Base-by-base conservation (phyloP, 2,888 invertebrate species). In the Agrochola macilenta region DNA sequence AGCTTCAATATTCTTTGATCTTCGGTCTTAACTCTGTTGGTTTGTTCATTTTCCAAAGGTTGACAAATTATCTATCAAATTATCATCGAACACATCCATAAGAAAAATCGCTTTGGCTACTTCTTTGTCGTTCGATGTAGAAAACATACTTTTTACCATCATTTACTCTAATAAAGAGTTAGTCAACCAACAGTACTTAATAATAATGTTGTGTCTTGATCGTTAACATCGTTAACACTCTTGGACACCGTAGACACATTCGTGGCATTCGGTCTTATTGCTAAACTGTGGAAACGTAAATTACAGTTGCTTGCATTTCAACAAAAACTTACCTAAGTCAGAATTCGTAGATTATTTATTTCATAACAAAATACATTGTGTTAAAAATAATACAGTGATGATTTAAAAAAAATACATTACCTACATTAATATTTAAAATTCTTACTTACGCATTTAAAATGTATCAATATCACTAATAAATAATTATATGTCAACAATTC, bases 211-310 rank as follows among this genome's bases (percentile, higher is more conserved):
- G 23, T 69, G 49, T 65, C 39, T 83, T 54, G 20, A 71, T 66
- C 58, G 46, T 14, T 46, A 46, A 46, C 65, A 69, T 79, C 69
- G 49, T 69, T 78, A 78, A 68, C 57, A 26, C 43, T 57, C 23
- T 35, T 52, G 11, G 23, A 3, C 0, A 63, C 12, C 64, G 20
- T 73, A 64, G n/a, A n/a, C 12, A 72, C 26, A 61, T 69, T 83
- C 64, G 43, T 74, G 61, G 74, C 64, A 75, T 58, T 68, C 46
- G 14, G 12, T 52, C 9, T 64, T 39, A 61, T 76, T 74, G 64
- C 82, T n/a, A 26, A 71, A 82, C 26, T 35, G 7, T 66, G 57
- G 17, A 82, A 76, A 82, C 46, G 7, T 63, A 69, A 74, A 81
- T 69, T 39, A 63, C 73, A 58, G 35, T 61, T 74, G 75, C 73